Base-by-base conservation (phyloP, 2,888 invertebrate species). In the Strigamia crassipes region DNA sequence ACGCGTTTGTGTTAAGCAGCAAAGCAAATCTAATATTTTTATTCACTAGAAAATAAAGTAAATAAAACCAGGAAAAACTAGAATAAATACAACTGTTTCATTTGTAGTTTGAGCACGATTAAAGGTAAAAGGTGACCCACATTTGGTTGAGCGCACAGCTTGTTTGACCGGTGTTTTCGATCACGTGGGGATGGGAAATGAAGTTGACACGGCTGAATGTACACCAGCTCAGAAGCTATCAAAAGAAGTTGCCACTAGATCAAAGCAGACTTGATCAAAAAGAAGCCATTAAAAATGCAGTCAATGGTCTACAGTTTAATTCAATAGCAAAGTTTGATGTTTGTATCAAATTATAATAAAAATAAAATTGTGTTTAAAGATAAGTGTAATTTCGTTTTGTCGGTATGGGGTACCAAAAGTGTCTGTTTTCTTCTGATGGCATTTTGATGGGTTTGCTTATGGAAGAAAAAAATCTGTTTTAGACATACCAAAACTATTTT, bases 151-250 rank as follows among this genome's bases (percentile, higher is more conserved):
- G 31, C 27, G 73, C 12, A 73, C 73, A 73, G 27, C 73, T 13
- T 23, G 73, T 73, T 73, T 73, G 73, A 73, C 73, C 73, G 73
- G 31, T 73, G 73, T 31, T 73, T 31, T 23, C 73, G 27, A 73
- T 73, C 73, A 31, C 13, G 73, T 73, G 73, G 27, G 27, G 73
- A 73, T 73, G 73, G 73, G 73, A 73, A 73, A 73, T 73, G 73
- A 73, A 73, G 73, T 73, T 73, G 73, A 73, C 73, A 73, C 73
- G 73, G 73, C 73, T 31, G 27, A 73, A n/a, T 31, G 73, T 73
- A 31, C 73, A 27, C 31, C 23, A 73, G 56, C 56, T 56, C 38
- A 73, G 73, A 73, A 27, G 73, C 73, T 73, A 73, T 73, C 31
- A 73, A 73, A 73, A 27, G 31, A 73, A 73, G 31, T 73, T 73